A percentile compares a stretch with the other conserved stretches of the same genome.
These are phyloP conservation scores for Syngnathus acus DNA, from an alignment of 2,797 vertebrate genomes.

Conservation along the genomic window DNA sequence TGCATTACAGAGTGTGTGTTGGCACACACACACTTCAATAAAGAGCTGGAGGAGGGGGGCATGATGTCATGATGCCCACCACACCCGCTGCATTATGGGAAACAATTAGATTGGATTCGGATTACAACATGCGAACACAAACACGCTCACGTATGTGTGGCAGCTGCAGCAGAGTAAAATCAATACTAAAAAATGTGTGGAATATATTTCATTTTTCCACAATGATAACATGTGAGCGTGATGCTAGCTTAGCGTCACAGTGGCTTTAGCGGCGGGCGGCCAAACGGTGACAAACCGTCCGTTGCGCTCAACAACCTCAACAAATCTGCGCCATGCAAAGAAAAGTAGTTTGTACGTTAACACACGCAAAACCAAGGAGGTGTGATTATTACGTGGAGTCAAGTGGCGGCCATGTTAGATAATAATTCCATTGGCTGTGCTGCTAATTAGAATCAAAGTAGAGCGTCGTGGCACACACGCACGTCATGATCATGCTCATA, in stretches of 20 bases:
- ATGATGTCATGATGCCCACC: conserved; percentile 49
- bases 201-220: neutral
- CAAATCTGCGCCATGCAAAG: neutral
- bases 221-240: conserved; percentile 50
- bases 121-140: conserved; percentile 41
- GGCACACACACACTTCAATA: too few species aligned
- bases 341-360: neutral
- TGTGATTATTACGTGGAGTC: conserved; percentile 45
- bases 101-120: conserved; percentile 50
- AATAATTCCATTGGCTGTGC: conserved; percentile 50
- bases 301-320: conserved; percentile 32
- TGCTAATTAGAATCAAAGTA: conserved; percentile 57
- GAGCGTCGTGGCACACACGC: conserved; percentile 31
- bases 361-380: neutral
- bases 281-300: conserved; percentile 8
- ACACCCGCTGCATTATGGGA: conserved; percentile 49
- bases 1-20: too few species aligned
- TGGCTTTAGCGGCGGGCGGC: neutral
- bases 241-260: conserved; percentile 32
- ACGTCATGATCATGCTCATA: conserved; percentile 42
- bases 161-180: conserved; percentile 55
- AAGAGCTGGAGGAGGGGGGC: too few species aligned
- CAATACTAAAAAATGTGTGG: conserved; percentile 33
- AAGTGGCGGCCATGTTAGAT: conserved; percentile 42
- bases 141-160: conserved; percentile 27